Percentiles rank a stretch among this genome's conserved stretches.
Evolutionary conservation across 1,140 invertebrate genomes (phyloP).

Genomic region (Sycophila sp.): DNA sequence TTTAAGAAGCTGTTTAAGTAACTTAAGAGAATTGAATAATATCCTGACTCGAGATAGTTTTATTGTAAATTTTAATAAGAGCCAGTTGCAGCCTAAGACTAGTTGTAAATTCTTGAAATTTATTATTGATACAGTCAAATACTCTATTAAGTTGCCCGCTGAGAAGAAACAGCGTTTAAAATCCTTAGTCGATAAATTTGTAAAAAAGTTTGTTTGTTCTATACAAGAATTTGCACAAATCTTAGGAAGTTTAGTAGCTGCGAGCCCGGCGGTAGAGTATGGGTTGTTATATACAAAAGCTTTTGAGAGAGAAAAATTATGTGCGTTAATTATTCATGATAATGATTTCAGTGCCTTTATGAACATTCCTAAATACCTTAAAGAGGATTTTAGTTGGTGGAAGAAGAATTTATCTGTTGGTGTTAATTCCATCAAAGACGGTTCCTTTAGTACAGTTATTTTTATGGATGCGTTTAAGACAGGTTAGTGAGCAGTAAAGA

Average conservation of each 20-base stretch:
- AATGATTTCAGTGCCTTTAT: slow-evolving; percentile 29
- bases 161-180: not conserved
- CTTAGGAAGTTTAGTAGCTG: not conserved
- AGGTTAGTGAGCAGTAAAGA: slow-evolving; percentile 32
- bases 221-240: not conserved
- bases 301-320: not conserved
- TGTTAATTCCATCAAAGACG: slow-evolving; percentile 13
- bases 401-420: not conserved
- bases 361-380: slow-evolving; percentile 17
- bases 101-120: not conserved
- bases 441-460: slow-evolving; percentile 8
- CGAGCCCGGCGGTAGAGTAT: slow-evolving; percentile 1
- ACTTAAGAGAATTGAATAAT: not conserved
- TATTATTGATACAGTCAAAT: not conserved
- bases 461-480: slow-evolving; percentile 33
- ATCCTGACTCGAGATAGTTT: not conserved
- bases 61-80: not conserved
- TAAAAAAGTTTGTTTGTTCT: not conserved
- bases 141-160: not conserved
- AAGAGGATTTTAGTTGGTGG: slow-evolving; percentile 31
- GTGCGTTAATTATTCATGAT: not conserved
- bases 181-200: not conserved
- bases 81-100: not conserved
- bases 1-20: slow-evolving; percentile 1
- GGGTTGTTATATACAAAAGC: not conserved